A percentile compares a stretch with the other conserved stretches of the same genome.
These are phyloP conservation scores for Macrobrachium nipponense DNA, from an alignment of 1,140 invertebrate genomes.

Conservation along the genomic window DNA sequence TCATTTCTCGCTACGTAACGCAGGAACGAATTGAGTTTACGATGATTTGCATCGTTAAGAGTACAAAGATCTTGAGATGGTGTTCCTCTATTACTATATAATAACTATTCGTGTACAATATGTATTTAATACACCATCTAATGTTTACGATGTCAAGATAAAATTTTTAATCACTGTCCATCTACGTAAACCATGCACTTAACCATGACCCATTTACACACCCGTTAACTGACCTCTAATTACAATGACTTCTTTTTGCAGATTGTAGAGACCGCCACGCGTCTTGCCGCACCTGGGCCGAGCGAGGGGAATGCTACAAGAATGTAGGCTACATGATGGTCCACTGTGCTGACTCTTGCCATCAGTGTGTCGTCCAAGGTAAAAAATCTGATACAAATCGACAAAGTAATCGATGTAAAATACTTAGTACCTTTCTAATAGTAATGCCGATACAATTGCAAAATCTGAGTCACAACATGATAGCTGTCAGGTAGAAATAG, in stretches of 20 bases:
- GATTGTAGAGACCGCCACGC: conserved; percentile 51
- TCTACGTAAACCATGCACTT: no score
- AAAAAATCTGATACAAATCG: not conserved
- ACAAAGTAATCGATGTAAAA: no score
- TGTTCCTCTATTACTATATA: not conserved
- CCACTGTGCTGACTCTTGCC: conserved; percentile 57
- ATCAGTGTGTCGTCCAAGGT: conserved; percentile 59
- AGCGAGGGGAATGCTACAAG: conserved; percentile 47
- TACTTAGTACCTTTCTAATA: no score
- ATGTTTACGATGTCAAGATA: no score
- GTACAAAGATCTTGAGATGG: not conserved
- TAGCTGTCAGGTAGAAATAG: no score
- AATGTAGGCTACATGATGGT: conserved; percentile 60
- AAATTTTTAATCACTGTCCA: no score
- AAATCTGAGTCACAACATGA: no score
- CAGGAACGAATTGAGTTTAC: not conserved
- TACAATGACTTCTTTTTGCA: not conserved
- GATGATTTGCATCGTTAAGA: not conserved
- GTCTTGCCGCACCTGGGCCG: conserved; percentile 44
- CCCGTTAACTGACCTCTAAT: no score
- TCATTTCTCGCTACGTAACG: no score
- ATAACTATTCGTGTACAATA: not conserved
- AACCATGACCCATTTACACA: no score
- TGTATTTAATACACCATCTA: no score
- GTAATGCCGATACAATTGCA: no score